Conservation (phyloP, 1,140 invertebrate species). For the Sarcophaga peregrina region DNA sequence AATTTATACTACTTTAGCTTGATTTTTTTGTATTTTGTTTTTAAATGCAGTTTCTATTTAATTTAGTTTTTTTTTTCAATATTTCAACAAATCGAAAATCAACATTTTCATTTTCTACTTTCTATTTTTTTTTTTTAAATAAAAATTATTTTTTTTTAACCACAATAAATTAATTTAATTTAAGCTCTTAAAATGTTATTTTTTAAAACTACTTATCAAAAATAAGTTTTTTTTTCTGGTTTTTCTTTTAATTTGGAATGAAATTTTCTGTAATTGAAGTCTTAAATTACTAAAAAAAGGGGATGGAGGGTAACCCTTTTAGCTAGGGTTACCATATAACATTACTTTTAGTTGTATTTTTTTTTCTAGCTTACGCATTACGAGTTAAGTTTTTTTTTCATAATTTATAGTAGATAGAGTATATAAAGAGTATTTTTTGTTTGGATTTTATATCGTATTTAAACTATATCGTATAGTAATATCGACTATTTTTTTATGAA, state of each 20-base stretch:
- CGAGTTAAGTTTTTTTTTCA: no score
- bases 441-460: no score
- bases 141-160: neutral
- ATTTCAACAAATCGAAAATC: neutral
- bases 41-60: slow-evolving; percentile 13
- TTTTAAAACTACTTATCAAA: slow-evolving; percentile 41
- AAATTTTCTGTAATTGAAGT: slow-evolving; percentile 32
- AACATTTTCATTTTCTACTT: neutral
- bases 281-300: slow-evolving; percentile 1
- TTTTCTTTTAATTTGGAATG: slow-evolving; percentile 34
- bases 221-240: slow-evolving; percentile 2
- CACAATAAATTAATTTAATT: neutral
- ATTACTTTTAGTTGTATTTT: slow-evolving; percentile 15
- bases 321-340: neutral
- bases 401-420: no score
- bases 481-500: slow-evolving; percentile 14
- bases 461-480: no score
- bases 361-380: neutral
- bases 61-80: neutral
- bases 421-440: no score
- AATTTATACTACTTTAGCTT: no score
- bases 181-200: slow-evolving; percentile 20
- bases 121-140: neutral
- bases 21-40: neutral
- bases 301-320: no score